Percentiles rank a stretch among this genome's conserved stretches.
Evolutionary conservation across 2,888 invertebrate genomes (phyloP).

Genomic region (Cristatella mucedo): DNA sequence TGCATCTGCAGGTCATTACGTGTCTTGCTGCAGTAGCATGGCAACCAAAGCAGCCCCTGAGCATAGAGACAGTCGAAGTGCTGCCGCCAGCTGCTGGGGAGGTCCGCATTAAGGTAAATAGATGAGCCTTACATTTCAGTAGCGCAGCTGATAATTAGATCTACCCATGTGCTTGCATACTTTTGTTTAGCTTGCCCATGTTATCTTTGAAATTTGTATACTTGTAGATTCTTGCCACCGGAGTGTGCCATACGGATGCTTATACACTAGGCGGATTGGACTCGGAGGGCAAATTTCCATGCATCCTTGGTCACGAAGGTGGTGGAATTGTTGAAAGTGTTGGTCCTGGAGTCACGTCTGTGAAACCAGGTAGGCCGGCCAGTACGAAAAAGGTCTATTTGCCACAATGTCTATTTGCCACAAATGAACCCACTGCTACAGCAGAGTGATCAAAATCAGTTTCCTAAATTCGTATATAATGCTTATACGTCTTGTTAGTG

Average conservation of each 20-base stretch:
- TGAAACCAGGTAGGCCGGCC: slow-evolving; percentile 53
- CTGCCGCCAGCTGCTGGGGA: slow-evolving; percentile 83
- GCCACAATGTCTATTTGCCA: too few species aligned
- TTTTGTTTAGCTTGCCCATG: neutral
- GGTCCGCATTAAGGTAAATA: slow-evolving; percentile 45
- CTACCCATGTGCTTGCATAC: neutral
- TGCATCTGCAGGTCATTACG: slow-evolving; percentile 48
- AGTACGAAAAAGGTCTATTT: too few species aligned
- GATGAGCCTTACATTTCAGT: too few species aligned
- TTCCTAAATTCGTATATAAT: too few species aligned
- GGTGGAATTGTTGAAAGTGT: slow-evolving; percentile 85
- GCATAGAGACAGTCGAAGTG: slow-evolving; percentile 79
- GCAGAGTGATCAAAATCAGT: too few species aligned
- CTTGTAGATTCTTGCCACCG: slow-evolving; percentile 44
- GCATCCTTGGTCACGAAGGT: slow-evolving; percentile 88
- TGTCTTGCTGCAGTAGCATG: slow-evolving; percentile 94
- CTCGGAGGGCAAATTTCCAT: slow-evolving; percentile 47
- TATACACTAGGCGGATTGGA: slow-evolving; percentile 42
- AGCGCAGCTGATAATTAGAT: too few species aligned
- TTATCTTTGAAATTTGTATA: neutral
- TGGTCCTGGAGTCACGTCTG: slow-evolving; percentile 65
- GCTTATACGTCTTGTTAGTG: too few species aligned
- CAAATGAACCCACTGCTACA: too few species aligned
- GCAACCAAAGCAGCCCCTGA: slow-evolving; percentile 73
- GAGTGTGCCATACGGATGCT: slow-evolving; percentile 40